Evolutionary conservation across 2,113 vertebrate genomes (phyloP).

Genomic region (Promerops cafer): DNA sequence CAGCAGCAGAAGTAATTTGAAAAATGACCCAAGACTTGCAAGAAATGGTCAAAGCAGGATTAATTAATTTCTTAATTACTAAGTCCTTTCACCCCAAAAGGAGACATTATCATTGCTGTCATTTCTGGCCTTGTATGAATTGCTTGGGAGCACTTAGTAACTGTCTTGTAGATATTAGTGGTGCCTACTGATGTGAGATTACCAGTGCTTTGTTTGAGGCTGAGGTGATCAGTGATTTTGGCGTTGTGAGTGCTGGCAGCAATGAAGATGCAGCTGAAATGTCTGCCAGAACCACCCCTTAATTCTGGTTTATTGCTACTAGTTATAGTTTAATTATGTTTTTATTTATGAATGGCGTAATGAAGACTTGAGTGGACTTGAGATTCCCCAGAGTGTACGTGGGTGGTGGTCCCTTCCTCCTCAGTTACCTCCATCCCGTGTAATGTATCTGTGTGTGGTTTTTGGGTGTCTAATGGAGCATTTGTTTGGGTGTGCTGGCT

Average conservation of each 20-base stretch:
- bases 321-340: background rate
- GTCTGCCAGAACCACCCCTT: background rate
- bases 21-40: background rate
- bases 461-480: background rate
- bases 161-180: background rate
- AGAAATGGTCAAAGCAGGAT: background rate
- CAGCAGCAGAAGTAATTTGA: background rate
- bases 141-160: background rate
- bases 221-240: background rate
- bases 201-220: background rate
- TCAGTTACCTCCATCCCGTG: fast-evolving
- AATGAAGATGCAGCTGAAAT: background rate
- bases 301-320: background rate
- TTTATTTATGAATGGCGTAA: background rate
- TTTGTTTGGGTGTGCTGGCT: background rate
- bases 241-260: background rate
- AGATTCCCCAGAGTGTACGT: background rate
- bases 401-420: background rate
- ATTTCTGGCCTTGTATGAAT: background rate
- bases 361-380: background rate
- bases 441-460: background rate
- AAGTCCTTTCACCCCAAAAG: background rate
- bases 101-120: background rate
- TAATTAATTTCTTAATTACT: background rate
- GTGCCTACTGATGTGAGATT: background rate